Base-by-base conservation (phyloP, 2,888 invertebrate species). In the Agrotis clavis region DNA sequence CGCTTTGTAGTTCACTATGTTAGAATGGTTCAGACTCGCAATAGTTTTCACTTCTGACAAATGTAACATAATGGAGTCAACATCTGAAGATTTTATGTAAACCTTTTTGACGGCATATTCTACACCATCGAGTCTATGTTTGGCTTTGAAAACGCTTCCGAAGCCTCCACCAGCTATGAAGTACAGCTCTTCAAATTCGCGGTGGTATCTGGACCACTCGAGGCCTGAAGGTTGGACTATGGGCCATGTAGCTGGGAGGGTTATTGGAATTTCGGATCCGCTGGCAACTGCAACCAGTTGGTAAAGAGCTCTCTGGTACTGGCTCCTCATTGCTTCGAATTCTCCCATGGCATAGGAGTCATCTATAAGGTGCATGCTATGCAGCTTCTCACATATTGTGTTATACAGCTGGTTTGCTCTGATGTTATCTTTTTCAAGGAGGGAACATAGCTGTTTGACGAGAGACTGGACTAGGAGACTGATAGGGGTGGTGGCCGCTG, bases 51-150 rank as follows among this genome's bases (percentile, higher is more conserved):
- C 98, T 96, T 98, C 98, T 4, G 97, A 96, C 56, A 98, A 93
- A 93, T 97, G 97, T 59, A 96, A 96, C 92, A 97, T 96, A 21
- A 98, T 97, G 0, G 97, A 96, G 73, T 97, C 95, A 0, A 98
- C 96, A 82, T 97, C 97, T 13, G 97, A 97, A 1, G 97, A 97
- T 82, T 97, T 97, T 48, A 97, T 97, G 76, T 94, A 95, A 53
- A 98, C 98, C 90, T 98, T 98, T 91, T 98, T 98, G 0, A 98
- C 97, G 1, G 98, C 98, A 94, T 98, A 98, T 86, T 98, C 97
- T 2, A 97, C 97, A 9, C 97, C 97, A 89, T 98, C 98, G 7
- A 98, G 91, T 87, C 98, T 97, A 89, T 98, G 97, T 82, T 96
- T 96, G 0, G 98, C 98, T 94, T 97, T 97, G 89, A 96, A 98